Percentiles rank a stretch among this genome's conserved stretches.
Evolutionary conservation across 2,888 invertebrate species (phyloP).

Genomic region (Drosophila mimetica): DNA sequence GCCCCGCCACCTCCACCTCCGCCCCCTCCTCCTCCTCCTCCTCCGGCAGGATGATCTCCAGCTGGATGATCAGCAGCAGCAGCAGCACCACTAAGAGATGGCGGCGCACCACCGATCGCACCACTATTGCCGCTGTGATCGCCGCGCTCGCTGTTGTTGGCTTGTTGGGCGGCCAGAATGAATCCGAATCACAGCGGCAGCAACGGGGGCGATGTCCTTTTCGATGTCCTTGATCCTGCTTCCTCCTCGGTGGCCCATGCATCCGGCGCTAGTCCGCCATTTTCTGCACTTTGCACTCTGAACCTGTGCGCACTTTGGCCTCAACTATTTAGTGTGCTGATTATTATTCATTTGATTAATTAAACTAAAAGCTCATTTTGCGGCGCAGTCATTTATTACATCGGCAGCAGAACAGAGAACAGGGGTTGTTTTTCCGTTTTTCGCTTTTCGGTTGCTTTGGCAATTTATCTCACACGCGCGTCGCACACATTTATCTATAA

Average conservation of each 20-base stretch:
- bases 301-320: neutral
- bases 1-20: constrained; percentile 55
- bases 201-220: constrained; percentile 18
- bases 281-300: constrained; percentile 12
- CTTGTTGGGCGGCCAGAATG: constrained; percentile 85
- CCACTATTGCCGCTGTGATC: constrained; percentile 82
- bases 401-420: too few relatives aligned
- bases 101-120: constrained; percentile 61
- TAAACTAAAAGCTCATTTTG: constrained; percentile 80
- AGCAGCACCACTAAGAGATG: constrained; percentile 55
- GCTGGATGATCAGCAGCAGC: constrained; percentile 6
- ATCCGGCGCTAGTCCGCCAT: constrained; percentile 48
- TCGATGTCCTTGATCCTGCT: constrained; percentile 2
- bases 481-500: constrained; percentile 71
- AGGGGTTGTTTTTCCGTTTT: constrained; percentile 25
- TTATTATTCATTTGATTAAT: constrained; percentile 74
- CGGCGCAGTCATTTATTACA: constrained; percentile 70
- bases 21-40: constrained; percentile 13
- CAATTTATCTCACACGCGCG: constrained; percentile 52
- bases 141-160: constrained; percentile 79
- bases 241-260: constrained; percentile 49
- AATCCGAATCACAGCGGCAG: constrained; percentile 80
- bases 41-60: constrained; percentile 8
- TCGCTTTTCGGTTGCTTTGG: constrained; percentile 16
- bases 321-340: constrained; percentile 44